Base-by-base conservation (phyloP, 2,888 invertebrate genomes). In the Empis stercorea region DNA sequence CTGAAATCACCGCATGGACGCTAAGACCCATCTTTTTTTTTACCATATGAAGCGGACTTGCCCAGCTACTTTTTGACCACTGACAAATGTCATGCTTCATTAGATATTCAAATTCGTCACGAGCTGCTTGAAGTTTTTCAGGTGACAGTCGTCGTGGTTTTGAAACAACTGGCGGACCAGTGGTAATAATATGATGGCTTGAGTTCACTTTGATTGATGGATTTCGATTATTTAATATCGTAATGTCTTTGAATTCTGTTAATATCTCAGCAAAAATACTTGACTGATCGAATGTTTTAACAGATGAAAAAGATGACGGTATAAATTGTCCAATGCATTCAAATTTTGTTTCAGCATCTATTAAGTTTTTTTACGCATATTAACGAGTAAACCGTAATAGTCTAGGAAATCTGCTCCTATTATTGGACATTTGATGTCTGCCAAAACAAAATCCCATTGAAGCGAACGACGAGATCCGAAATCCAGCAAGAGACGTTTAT, bases 21-120 rank as follows among this genome's bases (percentile, higher is more conserved):
- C 60, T 59, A 61, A 2, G 48, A 43, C 9, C 54, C 49, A 9
- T 51, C 39, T 43, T 53, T 53, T 53, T 61, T 54, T n/a, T 46
- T 1, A 56, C 60, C 52, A 64, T 46, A 46, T 63, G 59, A 1
- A 71, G 54, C 1, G 65, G 69, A 36, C 61, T 64, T 0, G 66
- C 57, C 67, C 66, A 71, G 1, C 57, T 52, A 43, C 66, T 65
- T 4, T 57, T 59, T 0, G 69, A 70, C 0, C 66, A 69, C 5
- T 66, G 55, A 34, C 66, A 65, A 9, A 70, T 65, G 0, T 68
- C 70, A 10, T 57, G 50, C 32, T 68, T 56, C 13, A 54, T 43
- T 0, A 54, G 38, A 9, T 40, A 48, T 20, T 55, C 34, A 3
- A 54, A 48, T 37, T 54, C 51, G 10, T 39, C 10, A 30, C 45